phyloP scores from a whole-genome alignment of 2,797 vertebrate genomes.

The Tadarida brasiliensis region DNA sequence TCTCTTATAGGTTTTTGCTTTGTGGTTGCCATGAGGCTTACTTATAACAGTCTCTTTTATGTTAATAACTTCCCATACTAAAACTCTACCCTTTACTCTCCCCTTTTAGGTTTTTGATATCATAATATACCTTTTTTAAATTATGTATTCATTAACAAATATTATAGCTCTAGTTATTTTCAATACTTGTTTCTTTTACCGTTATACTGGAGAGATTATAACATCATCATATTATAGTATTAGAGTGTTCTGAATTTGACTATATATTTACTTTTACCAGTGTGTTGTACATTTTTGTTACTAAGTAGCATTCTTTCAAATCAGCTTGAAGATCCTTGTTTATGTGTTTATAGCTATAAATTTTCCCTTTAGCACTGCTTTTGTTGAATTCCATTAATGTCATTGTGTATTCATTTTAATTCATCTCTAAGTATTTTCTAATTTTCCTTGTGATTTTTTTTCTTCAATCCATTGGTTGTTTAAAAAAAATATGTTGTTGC shows the following conservation, averaged over 20 bases:
- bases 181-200: neutral
- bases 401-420: neutral
- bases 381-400: neutral
- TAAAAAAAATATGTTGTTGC: neutral
- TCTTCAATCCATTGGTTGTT: neutral
- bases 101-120: neutral
- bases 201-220: neutral
- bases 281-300: neutral
- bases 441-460: neutral
- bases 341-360: neutral
- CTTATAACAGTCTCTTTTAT: neutral
- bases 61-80: neutral
- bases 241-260: neutral
- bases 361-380: neutral
- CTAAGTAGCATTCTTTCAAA: neutral
- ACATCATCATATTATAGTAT: neutral
- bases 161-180: neutral
- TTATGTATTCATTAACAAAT: neutral
- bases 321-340: neutral
- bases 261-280: neutral
- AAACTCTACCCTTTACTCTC: neutral
- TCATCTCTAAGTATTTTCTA: neutral
- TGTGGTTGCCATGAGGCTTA: neutral
- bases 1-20: neutral
- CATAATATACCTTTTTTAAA: neutral